Conservation (phyloP, 2,113 vertebrate species). For the Cryptomyrus ogoouensis region DNA sequence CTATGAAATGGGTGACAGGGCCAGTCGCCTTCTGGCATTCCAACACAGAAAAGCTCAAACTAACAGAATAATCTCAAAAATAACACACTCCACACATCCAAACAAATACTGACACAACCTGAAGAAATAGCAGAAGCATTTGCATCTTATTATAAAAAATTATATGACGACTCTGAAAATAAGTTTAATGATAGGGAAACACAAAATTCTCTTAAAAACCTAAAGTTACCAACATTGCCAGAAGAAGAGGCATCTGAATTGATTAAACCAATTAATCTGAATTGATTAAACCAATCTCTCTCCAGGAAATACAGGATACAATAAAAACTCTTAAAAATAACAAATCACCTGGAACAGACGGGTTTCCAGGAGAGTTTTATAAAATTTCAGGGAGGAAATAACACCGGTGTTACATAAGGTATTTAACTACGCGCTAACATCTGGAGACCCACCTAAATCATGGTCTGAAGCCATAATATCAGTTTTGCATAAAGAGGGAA, state of each 20-base stretch:
- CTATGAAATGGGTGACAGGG: neutral
- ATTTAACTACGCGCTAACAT: neutral
- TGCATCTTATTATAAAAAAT: neutral
- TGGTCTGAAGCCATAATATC: too few relatives aligned
- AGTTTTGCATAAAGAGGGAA: too few relatives aligned
- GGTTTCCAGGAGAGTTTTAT: neutral
- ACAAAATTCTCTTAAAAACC: neutral
- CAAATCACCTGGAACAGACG: neutral
- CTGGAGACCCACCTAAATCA: neutral
- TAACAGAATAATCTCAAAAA: neutral
- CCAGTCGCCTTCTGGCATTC: neutral
- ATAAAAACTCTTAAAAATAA: neutral
- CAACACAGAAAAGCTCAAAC: neutral
- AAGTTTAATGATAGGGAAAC: too few relatives aligned
- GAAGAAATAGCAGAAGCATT: neutral
- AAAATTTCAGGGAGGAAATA: neutral
- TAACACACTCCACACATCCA: neutral
- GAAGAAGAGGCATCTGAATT: neutral
- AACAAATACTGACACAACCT: neutral
- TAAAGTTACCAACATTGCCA: neutral
- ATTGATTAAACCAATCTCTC: neutral
- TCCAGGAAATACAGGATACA: neutral
- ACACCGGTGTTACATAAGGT: neutral
- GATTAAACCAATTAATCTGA: neutral
- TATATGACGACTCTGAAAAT: neutral